Evolutionary conservation across 2,888 invertebrate genomes (phyloP).

Genomic region (Athalia rosae): DNA sequence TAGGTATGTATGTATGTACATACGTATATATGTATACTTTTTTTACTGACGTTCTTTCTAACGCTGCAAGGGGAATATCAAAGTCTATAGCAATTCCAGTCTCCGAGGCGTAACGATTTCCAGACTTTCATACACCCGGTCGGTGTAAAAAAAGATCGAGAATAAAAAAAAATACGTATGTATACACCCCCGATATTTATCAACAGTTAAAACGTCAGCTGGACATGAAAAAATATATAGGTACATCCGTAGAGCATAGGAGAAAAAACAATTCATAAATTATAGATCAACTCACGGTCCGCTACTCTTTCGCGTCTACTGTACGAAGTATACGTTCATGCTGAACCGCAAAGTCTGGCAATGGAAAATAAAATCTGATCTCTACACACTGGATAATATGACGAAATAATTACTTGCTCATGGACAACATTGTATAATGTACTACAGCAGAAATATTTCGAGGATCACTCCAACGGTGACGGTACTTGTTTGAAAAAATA

Average conservation of each 20-base stretch:
- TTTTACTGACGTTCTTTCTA: no score
- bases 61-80: neutral
- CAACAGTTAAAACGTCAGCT: neutral
- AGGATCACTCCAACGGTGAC: no score
- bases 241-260: neutral
- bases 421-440: no score
- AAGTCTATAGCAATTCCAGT: neutral
- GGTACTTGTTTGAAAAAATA: no score
- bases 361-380: neutral
- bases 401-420: no score
- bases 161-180: neutral
- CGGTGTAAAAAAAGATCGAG: neutral
- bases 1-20: neutral
- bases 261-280: neutral
- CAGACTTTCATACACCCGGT: neutral
- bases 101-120: neutral
- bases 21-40: neutral
- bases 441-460: no score
- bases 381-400: neutral
- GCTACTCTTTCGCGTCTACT: neutral
- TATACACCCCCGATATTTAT: conserved; percentile 9
- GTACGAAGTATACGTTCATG: neutral
- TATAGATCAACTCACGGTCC: neutral
- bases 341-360: neutral
- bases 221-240: neutral